Conservation (phyloP, 2,888 invertebrate species). For the Elysia crispata region DNA sequence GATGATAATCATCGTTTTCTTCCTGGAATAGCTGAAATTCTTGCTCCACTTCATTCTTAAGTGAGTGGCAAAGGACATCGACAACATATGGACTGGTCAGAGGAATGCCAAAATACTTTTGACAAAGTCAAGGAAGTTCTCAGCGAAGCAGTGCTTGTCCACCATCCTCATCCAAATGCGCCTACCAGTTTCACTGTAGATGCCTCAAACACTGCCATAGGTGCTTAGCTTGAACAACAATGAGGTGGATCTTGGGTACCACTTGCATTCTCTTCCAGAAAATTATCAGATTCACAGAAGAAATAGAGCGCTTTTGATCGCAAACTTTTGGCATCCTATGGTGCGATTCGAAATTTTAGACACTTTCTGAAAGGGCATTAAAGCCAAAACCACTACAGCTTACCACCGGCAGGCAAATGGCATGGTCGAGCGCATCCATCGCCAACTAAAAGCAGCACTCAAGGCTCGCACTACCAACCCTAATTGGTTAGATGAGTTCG, state of each 20-base stretch:
- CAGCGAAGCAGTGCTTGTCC: constrained; percentile 25
- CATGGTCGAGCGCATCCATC: too few relatives aligned
- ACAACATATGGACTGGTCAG: constrained; percentile 33
- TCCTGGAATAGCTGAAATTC: constrained; percentile 26
- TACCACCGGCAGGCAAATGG: too few relatives aligned
- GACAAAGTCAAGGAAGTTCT: constrained; percentile 33
- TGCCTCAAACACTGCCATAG: constrained; percentile 33
- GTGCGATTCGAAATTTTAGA: background rate
- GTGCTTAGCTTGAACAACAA: constrained; percentile 39
- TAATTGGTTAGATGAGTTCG: too few relatives aligned
- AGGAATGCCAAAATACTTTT: constrained; percentile 30
- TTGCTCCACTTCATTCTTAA: constrained; percentile 33
- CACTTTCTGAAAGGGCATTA: background rate
- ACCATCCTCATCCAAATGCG: constrained; percentile 34
- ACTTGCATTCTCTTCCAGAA: constrained; percentile 41
- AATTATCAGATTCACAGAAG: constrained; percentile 36
- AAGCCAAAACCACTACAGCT: too few relatives aligned
- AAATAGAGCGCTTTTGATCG: constrained; percentile 2
- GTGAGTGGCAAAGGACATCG: constrained; percentile 41
- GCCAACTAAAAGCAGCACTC: too few relatives aligned
- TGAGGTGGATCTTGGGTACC: constrained; percentile 21
- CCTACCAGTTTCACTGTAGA: constrained; percentile 42
- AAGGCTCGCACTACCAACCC: too few relatives aligned
- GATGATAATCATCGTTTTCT: constrained; percentile 44
- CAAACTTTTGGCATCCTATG: background rate